phyloP scores from a whole-genome alignment of 2,797 vertebrate genomes.

The Esox masquinongy region DNA sequence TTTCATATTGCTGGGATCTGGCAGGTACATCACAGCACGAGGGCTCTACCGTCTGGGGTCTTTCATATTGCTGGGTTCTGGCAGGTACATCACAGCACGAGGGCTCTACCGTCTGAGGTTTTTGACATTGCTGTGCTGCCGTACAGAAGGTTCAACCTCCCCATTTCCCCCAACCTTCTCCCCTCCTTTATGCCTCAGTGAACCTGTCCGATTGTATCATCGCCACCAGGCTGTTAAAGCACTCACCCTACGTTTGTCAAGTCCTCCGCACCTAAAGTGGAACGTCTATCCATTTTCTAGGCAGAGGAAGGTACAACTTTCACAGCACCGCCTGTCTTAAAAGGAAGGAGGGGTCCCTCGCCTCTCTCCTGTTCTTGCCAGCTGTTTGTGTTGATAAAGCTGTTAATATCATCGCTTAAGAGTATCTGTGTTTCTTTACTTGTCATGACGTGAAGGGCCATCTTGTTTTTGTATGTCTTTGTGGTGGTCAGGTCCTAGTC shows the following conservation, averaged over 20 bases:
- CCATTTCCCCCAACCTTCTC: not conserved
- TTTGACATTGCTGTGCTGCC: not conserved
- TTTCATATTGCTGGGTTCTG: not conserved
- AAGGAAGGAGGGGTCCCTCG: not conserved
- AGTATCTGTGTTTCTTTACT: not conserved
- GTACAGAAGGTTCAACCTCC: not conserved
- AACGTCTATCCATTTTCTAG: not conserved
- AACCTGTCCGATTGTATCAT: not conserved
- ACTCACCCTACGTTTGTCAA: not conserved
- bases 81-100: not conserved
- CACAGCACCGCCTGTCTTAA: not conserved
- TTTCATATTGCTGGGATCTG: no score
- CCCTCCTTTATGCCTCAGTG: not conserved
- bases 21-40: not conserved
- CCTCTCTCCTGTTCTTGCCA: not conserved
- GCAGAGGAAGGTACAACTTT: not conserved
- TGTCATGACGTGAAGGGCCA: not conserved
- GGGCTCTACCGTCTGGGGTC: not conserved
- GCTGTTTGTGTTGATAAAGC: not conserved
- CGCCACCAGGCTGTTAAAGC: not conserved
- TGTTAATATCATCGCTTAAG: not conserved
- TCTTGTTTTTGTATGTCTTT: not conserved
- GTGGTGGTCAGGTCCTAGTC: not conserved
- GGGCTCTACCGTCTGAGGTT: not conserved
- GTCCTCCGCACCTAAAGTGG: not conserved